Percentiles rank a stretch among this genome's conserved stretches.
Evolutionary conservation across 2,797 vertebrate genomes (phyloP).

Genomic region (Caiman crocodilus): DNA sequence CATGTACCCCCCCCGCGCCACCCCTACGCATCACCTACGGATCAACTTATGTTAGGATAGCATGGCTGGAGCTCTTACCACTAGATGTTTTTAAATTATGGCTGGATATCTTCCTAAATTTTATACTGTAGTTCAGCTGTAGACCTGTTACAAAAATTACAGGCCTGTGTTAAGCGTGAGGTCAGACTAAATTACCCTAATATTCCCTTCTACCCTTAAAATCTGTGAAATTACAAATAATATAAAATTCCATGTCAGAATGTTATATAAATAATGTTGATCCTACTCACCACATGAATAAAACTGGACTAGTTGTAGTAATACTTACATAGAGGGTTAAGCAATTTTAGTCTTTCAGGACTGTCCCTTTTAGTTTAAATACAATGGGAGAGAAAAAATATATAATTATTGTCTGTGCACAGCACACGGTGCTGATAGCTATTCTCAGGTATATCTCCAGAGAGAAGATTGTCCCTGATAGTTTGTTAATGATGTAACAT

Average conservation of each 20-base stretch:
- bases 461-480: neutral
- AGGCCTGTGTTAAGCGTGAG: neutral
- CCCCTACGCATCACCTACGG: neutral
- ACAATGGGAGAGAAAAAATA: too few species aligned
- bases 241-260: neutral
- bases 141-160: neutral
- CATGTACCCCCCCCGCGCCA: too few species aligned
- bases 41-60: neutral
- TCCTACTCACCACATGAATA: neutral
- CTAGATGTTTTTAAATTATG: neutral
- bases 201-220: neutral
- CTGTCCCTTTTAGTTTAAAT: too few species aligned
- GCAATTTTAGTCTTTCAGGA: neutral
- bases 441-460: too few species aligned
- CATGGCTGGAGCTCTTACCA: neutral
- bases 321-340: neutral
- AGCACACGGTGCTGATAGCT: too few species aligned
- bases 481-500: neutral
- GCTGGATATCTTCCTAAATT: neutral
- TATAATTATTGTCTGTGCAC: too few species aligned
- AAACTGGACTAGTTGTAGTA: neutral
- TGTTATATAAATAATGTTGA: accelerated
- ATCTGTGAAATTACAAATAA: neutral
- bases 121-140: neutral
- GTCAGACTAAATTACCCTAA: neutral